Evolutionary conservation across 1,140 invertebrate genomes (phyloP), one percentile per base, ranked within the genome.

Genomic region (Apis florea): DNA sequence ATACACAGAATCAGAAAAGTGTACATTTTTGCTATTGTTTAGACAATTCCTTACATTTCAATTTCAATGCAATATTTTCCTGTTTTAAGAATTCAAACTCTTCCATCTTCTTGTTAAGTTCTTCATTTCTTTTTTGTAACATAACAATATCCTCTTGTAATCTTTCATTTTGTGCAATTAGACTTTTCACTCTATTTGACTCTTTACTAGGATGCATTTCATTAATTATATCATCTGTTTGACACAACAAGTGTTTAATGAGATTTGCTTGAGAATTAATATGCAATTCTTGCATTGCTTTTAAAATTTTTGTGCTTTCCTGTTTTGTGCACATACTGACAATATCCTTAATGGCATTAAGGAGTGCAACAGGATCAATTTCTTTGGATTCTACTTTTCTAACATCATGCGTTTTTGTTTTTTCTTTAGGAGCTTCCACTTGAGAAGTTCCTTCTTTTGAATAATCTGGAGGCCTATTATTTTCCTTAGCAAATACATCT

Each of bases 401-500:
- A 47, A 64, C 15, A 47, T 67, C 70, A 17, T 56, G 26, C 12
- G 19, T 80, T 49, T 77, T 89, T 89, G 53, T 67, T 80, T 56
- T 88, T 0, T 88, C 81, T 72, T 88, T 88, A 15, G 21, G 0
- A 12, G 75, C 9, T 11, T 91, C 86, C 12, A 61, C 13, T 0
- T 87, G 78, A 31, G 72, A 69, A 21, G 70, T 68, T n/a, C 49
- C 85, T 58, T 87, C 90, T 64, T 66, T 87, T 1, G 88, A 88
- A 13, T 80, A 83, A 63, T 91, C 86, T 6, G 73, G 67, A 2
- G 92, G 91, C 63, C 85, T 76, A 76, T 61, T 92, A 58, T 93
- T 93, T 70, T 94, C 93, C 72, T 94, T 93, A 47, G 83, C 88
- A 1, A 90, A 92, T 49, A 47, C 74, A 79, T 93, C 91, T n/a